Base-by-base conservation (phyloP, 2,888 invertebrate species). In the Metopia argyrocephala region DNA sequence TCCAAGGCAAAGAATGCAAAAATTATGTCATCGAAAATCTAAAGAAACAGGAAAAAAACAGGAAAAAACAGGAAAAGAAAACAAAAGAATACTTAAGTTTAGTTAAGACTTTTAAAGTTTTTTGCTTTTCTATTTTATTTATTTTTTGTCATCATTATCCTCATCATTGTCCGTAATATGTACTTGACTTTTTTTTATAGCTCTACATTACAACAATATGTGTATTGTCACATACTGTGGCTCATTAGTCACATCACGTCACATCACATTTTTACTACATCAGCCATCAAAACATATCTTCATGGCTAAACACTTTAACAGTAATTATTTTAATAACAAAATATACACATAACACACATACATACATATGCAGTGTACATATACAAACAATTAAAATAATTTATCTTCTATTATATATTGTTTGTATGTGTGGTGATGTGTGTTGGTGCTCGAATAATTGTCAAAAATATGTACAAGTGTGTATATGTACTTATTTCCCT, bases 11-110 rank as follows among this genome's bases (percentile, higher is more conserved):
- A 99, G 92, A 98, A 98, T 84, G 95, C 97, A 92, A 99, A 99
- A 91, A 99, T 99, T 89, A 98, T 96, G 91, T 99, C 98, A 91
- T 99, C 99, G 91, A 99, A 97, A 89, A 96, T 95, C 95, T 97
- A 93, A 3, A 91, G 91, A 56, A 54, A n/a, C 4, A 38, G 15
- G 3, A 3, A 38, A 38, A 38, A 50, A n/a, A 50, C 12, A 38
- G 12, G 9, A 18, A 31, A 15, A 31, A 20, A 18, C n/a, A 31
- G 7, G 7, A 6, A 38, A 45, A 21, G 28, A 12, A 57, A 28
- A 28, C 2, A 15, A 23, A 4, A n/a, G n/a, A 18, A 18, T n/a
- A 7, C 6, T 20, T 6, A 0, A 48, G 0, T 48, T 48, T 48
- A n/a, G 15, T 48, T 5, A 18, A 48, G 18, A n/a, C 0, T 0